Base-by-base conservation (phyloP, 2,888 invertebrate genomes). In the Ochropleura plecta region DNA sequence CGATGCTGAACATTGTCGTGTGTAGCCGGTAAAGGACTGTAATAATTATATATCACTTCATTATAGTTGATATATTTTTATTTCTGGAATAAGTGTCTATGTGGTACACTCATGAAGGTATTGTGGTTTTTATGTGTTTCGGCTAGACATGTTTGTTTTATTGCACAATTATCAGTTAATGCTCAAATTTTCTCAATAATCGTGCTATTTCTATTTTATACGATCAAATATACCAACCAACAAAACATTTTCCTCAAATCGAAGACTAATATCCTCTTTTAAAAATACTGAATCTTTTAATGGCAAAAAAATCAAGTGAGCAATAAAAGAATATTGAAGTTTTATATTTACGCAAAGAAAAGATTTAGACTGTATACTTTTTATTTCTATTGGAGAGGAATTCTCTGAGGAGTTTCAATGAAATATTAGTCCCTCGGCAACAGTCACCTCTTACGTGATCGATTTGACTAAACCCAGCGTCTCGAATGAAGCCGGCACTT, bases 351-450 rank as follows among this genome's bases (percentile, higher is more conserved):
- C 53, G 42, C 12, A 68, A 57, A 51, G 49, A 79, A 65, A 73
- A 65, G 59, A 72, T 78, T 78, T 64, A 63, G 55, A 55, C 49
- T 75, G 67, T 81, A 30, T 42, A 69, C 53, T 72, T 77, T 62
- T 73, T 59, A 67, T 73, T 69, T 71, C 8, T 64, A 66, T 64
- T 70, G 40, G 30, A 65, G 20, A 30, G 59, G 18, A 57, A 51
- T 51, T 60, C 73, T 69, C 71, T 30, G 46, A 74, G 62, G 74
- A 69, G 57, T 53, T 62, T 40, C 71, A 72, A 57, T 75, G 82
- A 82, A 78, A 82, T 72, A 82, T 82, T 72, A 70, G 75, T 44
- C 82, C 72, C 79, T 46, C 40, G 82, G 59, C 55, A 71, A 82
- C 74, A 67, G 74, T 70, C 82, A 70, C 59, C 40, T 65, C 53